phyloP scores from a whole-genome alignment of 2,888 invertebrate genomes.

The Megamerina dolium region DNA sequence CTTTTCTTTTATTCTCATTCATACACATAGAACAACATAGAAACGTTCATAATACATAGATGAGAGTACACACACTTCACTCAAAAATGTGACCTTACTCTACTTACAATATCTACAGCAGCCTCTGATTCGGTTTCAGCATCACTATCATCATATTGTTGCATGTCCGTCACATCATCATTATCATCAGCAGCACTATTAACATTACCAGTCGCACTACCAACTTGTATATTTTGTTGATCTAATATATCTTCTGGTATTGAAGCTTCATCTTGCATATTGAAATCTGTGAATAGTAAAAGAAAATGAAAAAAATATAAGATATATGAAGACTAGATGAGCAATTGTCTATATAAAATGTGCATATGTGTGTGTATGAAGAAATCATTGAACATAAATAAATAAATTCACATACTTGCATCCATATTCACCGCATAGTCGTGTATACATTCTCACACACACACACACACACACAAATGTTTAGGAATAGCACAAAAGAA shows the following conservation, averaged over 20 bases:
- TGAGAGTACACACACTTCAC: neutral
- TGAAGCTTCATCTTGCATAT: slow-evolving; percentile 39
- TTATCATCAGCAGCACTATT: slow-evolving; percentile 26
- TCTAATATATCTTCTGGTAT: slow-evolving; percentile 44
- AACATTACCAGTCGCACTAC: slow-evolving; percentile 26
- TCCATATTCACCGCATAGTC: too few relatives aligned
- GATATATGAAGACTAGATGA: slow-evolving; percentile 8
- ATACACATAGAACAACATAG: too few relatives aligned
- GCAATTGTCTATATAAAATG: slow-evolving; percentile 2
- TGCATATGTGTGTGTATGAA: slow-evolving; percentile 4
- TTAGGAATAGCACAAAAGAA: too few relatives aligned
- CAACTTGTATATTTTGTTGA: slow-evolving; percentile 30
- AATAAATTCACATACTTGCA: too few relatives aligned
- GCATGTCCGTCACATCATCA: slow-evolving; percentile 26
- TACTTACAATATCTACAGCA: slow-evolving; percentile 39
- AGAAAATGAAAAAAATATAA: slow-evolving; percentile 8
- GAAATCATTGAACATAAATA: neutral
- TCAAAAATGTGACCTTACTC: slow-evolving; percentile 10
- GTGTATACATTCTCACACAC: too few relatives aligned
- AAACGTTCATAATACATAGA: too few relatives aligned
- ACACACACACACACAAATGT: too few relatives aligned
- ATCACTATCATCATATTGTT: slow-evolving; percentile 22
- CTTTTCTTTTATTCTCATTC: too few relatives aligned
- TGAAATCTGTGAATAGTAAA: slow-evolving; percentile 33
- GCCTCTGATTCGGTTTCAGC: slow-evolving; percentile 25